A percentile compares a stretch with the other conserved stretches of the same genome.
Conservation (phyloP, 2,888 invertebrate genomes). For the Tridacna gigas region DNA sequence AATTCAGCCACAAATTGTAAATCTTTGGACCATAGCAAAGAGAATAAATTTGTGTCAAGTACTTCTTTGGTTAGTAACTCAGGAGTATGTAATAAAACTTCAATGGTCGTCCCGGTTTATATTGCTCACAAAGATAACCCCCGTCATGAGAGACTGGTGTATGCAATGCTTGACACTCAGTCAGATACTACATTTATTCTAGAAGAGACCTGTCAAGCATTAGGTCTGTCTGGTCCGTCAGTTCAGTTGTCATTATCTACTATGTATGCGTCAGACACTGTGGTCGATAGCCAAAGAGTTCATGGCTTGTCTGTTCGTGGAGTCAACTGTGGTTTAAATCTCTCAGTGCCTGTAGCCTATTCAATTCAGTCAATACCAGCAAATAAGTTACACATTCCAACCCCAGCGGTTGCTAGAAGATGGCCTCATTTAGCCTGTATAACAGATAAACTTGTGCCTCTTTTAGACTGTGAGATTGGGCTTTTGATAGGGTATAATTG, state of each 20-base stretch:
- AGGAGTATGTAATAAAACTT: constrained; percentile 40
- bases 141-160: constrained; percentile 50
- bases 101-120: constrained; percentile 55
- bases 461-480: constrained; percentile 2
- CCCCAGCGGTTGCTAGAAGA: constrained; percentile 36
- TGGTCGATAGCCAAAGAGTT: constrained; percentile 30
- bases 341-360: constrained; percentile 58
- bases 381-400: constrained; percentile 54
- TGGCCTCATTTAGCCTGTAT: constrained; percentile 44
- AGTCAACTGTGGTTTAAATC: constrained; percentile 22
- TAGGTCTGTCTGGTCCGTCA: constrained; percentile 39
- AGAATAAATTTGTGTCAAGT: constrained; percentile 52
- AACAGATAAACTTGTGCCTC: constrained; percentile 22
- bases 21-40: neutral
- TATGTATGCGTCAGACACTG: constrained; percentile 43
- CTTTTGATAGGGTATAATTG: constrained; percentile 8
- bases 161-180: constrained; percentile 66
- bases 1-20: constrained; percentile 15
- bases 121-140: constrained; percentile 52
- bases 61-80: constrained; percentile 53
- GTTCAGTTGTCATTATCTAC: constrained; percentile 54
- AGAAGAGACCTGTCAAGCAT: constrained; percentile 36
- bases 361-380: constrained; percentile 58
- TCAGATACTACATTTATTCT: constrained; percentile 64
- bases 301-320: constrained; percentile 51